Percentiles rank a stretch among this genome's conserved stretches.
Evolutionary conservation across 2,888 invertebrate species (phyloP).

Genomic region (Pinctada fucata): DNA sequence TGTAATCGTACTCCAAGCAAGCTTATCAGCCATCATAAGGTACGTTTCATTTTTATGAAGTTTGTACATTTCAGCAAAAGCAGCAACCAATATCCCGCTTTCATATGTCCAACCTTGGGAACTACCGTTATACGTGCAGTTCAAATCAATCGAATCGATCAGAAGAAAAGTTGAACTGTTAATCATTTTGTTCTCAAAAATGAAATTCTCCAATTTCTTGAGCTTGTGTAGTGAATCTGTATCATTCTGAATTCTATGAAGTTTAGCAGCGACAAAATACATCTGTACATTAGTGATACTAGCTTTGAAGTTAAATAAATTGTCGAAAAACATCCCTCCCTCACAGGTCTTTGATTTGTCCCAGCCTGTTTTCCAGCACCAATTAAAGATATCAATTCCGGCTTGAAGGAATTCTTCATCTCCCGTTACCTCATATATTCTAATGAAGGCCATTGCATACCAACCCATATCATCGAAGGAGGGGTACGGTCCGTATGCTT

Average conservation of each 20-base stretch:
- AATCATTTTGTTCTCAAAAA: slow-evolving; percentile 51
- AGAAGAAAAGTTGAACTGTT: slow-evolving; percentile 52
- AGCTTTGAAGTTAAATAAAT: slow-evolving; percentile 48
- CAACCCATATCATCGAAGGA: slow-evolving; percentile 64
- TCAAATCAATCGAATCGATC: slow-evolving; percentile 44
- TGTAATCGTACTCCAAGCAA: slow-evolving; percentile 49
- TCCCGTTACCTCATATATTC: slow-evolving; percentile 52
- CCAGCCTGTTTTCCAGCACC: slow-evolving; percentile 61
- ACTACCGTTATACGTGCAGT: slow-evolving; percentile 42
- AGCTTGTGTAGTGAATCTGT: slow-evolving; percentile 41
- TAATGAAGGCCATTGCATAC: slow-evolving; percentile 55
- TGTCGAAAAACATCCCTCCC: slow-evolving; percentile 61
- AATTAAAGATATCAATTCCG: slow-evolving; percentile 52
- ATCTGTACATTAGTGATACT: slow-evolving; percentile 58
- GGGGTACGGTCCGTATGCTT: slow-evolving; percentile 59
- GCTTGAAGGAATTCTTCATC: slow-evolving; percentile 46
- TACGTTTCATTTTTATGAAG: slow-evolving; percentile 39
- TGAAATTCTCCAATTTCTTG: slow-evolving; percentile 46
- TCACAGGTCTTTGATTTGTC: slow-evolving; percentile 46
- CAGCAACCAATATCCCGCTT: slow-evolving; percentile 53
- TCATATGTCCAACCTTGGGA: slow-evolving; percentile 53
- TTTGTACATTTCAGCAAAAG: slow-evolving; percentile 54
- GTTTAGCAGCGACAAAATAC: slow-evolving; percentile 50
- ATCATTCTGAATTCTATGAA: slow-evolving; percentile 51
- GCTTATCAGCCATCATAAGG: slow-evolving; percentile 50